These are phyloP conservation scores for Glyphotaelius pellucidus DNA, from an alignment of 2,888 invertebrate genomes.

Conservation along the genomic window DNA sequence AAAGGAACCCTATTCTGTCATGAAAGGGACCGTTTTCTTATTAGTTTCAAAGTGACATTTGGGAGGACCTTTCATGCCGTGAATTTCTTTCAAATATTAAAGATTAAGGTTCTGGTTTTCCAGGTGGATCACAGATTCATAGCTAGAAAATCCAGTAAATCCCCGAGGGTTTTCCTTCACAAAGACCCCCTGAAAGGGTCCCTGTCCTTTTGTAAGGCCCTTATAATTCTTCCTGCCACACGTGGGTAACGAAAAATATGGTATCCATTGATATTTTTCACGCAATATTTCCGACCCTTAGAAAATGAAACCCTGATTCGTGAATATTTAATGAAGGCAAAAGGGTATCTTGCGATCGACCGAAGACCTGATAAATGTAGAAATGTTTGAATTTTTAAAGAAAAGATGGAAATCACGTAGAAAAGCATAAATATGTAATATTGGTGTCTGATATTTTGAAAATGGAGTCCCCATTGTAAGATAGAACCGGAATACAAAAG, in stretches of 20 bases:
- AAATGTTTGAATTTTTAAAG: slow-evolving; percentile 11
- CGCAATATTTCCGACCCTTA: slow-evolving; percentile 33
- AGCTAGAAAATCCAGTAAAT: not conserved
- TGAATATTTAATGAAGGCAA: slow-evolving; percentile 10
- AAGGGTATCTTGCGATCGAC: not conserved
- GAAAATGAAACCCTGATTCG: slow-evolving; percentile 13
- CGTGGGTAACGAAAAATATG: slow-evolving; percentile 11
- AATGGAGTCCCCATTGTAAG: not conserved
- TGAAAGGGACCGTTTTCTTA: not conserved
- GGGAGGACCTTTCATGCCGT: not conserved
- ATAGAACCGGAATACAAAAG: not conserved
- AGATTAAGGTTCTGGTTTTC: slow-evolving; percentile 18
- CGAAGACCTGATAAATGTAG: not conserved
- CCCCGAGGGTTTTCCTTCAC: slow-evolving; percentile 28
- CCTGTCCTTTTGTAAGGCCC: slow-evolving; percentile 38
- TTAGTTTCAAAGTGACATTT: not conserved
- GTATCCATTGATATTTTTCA: slow-evolving; percentile 37
- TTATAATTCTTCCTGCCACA: slow-evolving; percentile 16
- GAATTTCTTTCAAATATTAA: not conserved
- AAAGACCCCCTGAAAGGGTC: slow-evolving; percentile 17
- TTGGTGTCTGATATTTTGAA: not conserved
- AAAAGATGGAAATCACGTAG: slow-evolving; percentile 1
- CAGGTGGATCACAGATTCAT: slow-evolving; percentile 5
- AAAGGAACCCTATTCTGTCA: not conserved
- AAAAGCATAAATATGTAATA: not conserved